Base-by-base conservation (phyloP, 2,888 invertebrate genomes). In the Sthenelais limicola region DNA sequence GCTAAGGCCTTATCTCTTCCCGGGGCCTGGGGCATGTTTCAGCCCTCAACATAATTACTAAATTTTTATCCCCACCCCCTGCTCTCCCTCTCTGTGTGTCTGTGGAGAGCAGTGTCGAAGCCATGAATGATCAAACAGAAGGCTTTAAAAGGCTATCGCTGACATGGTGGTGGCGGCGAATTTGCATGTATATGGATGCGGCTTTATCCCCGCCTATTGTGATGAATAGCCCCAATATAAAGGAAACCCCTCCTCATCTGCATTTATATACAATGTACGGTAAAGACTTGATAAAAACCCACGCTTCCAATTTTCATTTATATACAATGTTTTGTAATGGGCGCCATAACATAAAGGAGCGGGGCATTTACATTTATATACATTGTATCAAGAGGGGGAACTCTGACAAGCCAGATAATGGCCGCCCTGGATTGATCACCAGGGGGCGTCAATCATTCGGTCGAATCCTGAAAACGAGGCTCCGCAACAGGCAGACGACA, bases 371-470 rank as follows among this genome's bases (percentile, higher is more conserved):
- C 62, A 62, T 62, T 62, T 62, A 62, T 62, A 62, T 62, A 62
- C 62, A 62, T 62, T 62, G 62, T 62, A 62, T 56, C 62, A 38
- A 24, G 38, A 43, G 24, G 38, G 12, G n/a, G 12, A 43, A 35
- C n/a, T 62, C 38, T 62, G 62, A 62, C 62, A 62, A 62, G 62
- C 38, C 62, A 38, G 62, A 62, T 62, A 62, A 62, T 62, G 62
- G 62, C 62, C 38, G 62, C 21, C n/a, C 35, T 35, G 38, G 38
- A 43, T 38, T 38, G 43, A 62, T 62, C 62, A 43, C 35, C 24
- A 38, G 38, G 26, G 38, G 62, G 56, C 56, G 56, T 56, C 33
- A 56, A 56, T 56, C 56, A 56, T 56, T 56, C 33, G 56, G 24
- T n/a, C n/a, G n/a, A n/a, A n/a, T n/a, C n/a, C n/a, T n/a, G n/a